These are phyloP conservation scores for Lasiurus cinereus DNA, from an alignment of 2,113 vertebrate species.

Conservation along the genomic window DNA sequence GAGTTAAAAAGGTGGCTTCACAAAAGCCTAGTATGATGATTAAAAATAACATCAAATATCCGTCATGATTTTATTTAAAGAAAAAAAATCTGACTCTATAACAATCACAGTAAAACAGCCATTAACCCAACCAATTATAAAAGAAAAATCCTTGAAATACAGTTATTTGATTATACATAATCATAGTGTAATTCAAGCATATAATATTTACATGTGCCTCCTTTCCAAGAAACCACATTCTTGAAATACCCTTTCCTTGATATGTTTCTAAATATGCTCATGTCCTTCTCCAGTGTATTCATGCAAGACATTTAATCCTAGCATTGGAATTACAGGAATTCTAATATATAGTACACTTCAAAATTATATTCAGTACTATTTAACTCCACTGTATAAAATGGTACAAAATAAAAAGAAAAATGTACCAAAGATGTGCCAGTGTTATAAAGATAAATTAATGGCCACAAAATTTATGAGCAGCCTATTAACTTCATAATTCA, in stretches of 20 bases:
- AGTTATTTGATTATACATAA: slow-evolving; percentile 84
- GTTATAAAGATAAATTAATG: slow-evolving; percentile 88
- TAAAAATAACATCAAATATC: slow-evolving; percentile 79
- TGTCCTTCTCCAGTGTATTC: slow-evolving; percentile 77
- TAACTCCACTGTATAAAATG: slow-evolving; percentile 68
- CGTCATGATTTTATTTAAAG: slow-evolving; percentile 79
- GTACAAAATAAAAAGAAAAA: slow-evolving; percentile 84
- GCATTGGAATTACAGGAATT: slow-evolving; percentile 72
- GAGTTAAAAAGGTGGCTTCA: slow-evolving; percentile 81
- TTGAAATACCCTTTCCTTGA: slow-evolving; percentile 82
- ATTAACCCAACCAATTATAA: slow-evolving; percentile 82
- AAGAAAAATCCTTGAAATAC: slow-evolving; percentile 79
- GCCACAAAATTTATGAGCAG: slow-evolving; percentile 87
- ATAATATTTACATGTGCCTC: slow-evolving; percentile 78
- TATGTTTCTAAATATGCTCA: slow-evolving; percentile 76
- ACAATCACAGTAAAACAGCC: slow-evolving; percentile 80
- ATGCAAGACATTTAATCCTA: slow-evolving; percentile 77
- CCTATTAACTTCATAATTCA: slow-evolving; percentile 90
- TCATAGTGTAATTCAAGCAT: slow-evolving; percentile 82
- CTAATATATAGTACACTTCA: slow-evolving; percentile 77
- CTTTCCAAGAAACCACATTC: slow-evolving; percentile 80
- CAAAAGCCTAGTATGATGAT: slow-evolving; percentile 67
- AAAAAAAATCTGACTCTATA: slow-evolving; percentile 67
- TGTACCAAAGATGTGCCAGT: slow-evolving; percentile 69
- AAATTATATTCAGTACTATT: slow-evolving; percentile 81